Base-by-base conservation (phyloP, 2,797 vertebrate species). In the Leptodactylus fallax region DNA sequence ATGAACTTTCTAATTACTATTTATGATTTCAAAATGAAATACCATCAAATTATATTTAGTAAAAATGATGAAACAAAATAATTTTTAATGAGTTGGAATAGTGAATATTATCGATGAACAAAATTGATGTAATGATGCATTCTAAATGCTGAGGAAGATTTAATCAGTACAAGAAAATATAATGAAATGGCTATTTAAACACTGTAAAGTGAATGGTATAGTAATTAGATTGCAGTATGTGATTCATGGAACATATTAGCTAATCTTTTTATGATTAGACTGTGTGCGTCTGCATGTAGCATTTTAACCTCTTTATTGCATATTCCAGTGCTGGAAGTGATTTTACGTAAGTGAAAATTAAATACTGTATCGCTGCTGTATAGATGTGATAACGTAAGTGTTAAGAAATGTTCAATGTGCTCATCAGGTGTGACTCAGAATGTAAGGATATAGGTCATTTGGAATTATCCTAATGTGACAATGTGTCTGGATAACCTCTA, bases 121-220 rank as follows among this genome's bases (percentile, higher is more conserved):
- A 94, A 93, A 91, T 92, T 93, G 93, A 94, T 93, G 92, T 94
- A 95, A 94, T 94, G 94, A 94, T 94, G 93, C 93, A 94, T 95
- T 95, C 93, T 93, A 93, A 95, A 93, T 90, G 88, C 90, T 6
- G 45, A 92, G 93, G 27, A 93, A 94, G 93, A 95, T 94, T 93
- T 93, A 95, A 95, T 95, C 94, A 92, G 85, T 88, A 81, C 91
- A 91, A 92, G 92, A 95, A 94, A 94, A 91, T 93, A 90, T 92
- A 94, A 95, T 94, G 93, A 95, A 95, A 95, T 94, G 87, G 92
- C 94, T 96, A 93, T 94, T 95, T 95, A 95, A 95, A 94, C 93
- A 93, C 92, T 92, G 92, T 93, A 93, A 93, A 93, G 91, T 90
- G 94, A 93, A 94, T 92, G 92, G 90, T 94, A 90, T 91, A 95